Conservation (phyloP, 1,140 invertebrate species). For the Centruroides vittatus region DNA sequence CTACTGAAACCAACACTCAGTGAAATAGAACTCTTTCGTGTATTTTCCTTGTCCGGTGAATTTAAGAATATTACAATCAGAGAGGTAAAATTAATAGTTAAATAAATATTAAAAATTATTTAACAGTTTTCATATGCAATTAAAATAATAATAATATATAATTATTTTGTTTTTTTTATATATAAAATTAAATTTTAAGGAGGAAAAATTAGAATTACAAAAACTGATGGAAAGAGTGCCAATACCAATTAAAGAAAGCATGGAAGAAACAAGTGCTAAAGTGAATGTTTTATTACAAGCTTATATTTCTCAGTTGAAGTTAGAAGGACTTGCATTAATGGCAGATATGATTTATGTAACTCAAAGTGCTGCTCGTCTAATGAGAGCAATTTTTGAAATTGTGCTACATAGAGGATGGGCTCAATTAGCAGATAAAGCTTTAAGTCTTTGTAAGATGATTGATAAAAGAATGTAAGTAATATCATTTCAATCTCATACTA, state of each 20-base stretch:
- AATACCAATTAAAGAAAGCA: slow-evolving; percentile 97
- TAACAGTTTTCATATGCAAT: background rate
- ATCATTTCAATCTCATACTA: background rate
- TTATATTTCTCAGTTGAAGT: slow-evolving; percentile 95
- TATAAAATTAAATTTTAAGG: slow-evolving; percentile 28
- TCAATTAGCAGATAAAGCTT: slow-evolving; percentile 86
- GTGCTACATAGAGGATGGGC: slow-evolving; percentile 86
- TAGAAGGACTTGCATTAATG: slow-evolving; percentile 97
- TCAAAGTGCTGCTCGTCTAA: slow-evolving; percentile 86
- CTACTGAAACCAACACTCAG: slow-evolving; percentile 89
- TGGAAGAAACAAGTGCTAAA: slow-evolving; percentile 96
- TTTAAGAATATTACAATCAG: slow-evolving; percentile 86
- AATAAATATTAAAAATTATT: slow-evolving; percentile 1
- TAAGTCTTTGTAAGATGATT: slow-evolving; percentile 97
- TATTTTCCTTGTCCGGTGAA: slow-evolving; percentile 93
- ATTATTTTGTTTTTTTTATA: slow-evolving; percentile 1
- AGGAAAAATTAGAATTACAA: slow-evolving; percentile 93
- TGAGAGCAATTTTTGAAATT: slow-evolving; percentile 97
- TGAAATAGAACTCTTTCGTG: slow-evolving; percentile 96
- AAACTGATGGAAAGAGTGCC: slow-evolving; percentile 96
- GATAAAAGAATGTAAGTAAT: slow-evolving; percentile 68
- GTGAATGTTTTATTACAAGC: slow-evolving; percentile 91
- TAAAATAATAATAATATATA: background rate
- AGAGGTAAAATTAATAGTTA: slow-evolving; percentile 37
- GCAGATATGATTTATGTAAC: slow-evolving; percentile 99